phyloP scores from a whole-genome alignment of 2,888 invertebrate species.

The Phrixothrix hirtus region DNA sequence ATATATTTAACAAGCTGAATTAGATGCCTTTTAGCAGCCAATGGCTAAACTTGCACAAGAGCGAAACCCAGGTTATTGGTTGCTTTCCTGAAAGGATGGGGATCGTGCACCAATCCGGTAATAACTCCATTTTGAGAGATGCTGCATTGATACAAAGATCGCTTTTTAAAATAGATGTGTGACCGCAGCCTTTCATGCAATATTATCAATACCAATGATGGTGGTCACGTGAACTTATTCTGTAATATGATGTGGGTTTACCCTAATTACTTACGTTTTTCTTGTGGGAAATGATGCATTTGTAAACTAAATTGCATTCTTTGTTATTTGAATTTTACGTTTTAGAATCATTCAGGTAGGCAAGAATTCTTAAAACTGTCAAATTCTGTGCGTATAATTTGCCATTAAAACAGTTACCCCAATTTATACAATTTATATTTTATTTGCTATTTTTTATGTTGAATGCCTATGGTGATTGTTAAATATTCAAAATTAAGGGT shows the following conservation, averaged over 20 bases:
- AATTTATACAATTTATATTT: too few relatives aligned
- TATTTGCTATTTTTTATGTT: too few relatives aligned
- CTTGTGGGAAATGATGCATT: slow-evolving; percentile 49
- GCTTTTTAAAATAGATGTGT: slow-evolving; percentile 18
- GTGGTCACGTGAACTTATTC: slow-evolving; percentile 33
- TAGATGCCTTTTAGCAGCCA: slow-evolving; percentile 34
- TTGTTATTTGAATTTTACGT: too few relatives aligned
- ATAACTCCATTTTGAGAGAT: slow-evolving; percentile 14
- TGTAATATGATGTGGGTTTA: slow-evolving; percentile 41
- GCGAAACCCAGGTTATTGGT: slow-evolving; percentile 26
- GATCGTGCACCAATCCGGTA: slow-evolving; percentile 22
- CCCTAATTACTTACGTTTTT: slow-evolving; percentile 42
- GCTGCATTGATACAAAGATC: slow-evolving; percentile 22
- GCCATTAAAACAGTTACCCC: too few relatives aligned
- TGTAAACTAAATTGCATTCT: too few relatives aligned
- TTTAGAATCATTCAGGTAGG: too few relatives aligned
- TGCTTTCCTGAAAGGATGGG: slow-evolving; percentile 17
- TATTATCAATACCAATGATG: slow-evolving; percentile 30
- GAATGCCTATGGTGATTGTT: too few relatives aligned
- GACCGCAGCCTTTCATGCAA: slow-evolving; percentile 26
- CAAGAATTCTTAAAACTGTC: too few relatives aligned
- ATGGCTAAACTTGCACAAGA: slow-evolving; percentile 16
- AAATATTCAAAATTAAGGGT: too few relatives aligned
- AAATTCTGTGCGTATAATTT: too few relatives aligned
- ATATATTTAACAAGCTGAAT: slow-evolving; percentile 58